Conservation (phyloP, 2,113 vertebrate genomes). For the Willisornis vidua region DNA sequence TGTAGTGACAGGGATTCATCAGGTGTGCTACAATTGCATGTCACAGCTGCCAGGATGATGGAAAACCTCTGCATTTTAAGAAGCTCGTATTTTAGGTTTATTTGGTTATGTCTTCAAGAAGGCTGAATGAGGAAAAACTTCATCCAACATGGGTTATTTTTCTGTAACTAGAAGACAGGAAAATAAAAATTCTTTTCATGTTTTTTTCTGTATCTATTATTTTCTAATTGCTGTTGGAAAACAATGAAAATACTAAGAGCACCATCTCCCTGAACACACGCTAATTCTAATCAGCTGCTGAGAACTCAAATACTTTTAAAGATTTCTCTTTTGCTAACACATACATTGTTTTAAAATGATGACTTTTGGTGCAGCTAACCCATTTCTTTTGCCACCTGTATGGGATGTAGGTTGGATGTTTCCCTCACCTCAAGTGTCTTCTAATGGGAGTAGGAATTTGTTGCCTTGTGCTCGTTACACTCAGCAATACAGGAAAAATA, state of each 20-base stretch:
- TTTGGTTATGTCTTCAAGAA: neutral
- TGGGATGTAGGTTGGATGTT: neutral
- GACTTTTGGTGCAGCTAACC: neutral
- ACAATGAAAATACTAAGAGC: neutral
- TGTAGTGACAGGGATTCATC: neutral
- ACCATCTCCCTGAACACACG: neutral
- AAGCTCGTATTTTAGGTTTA: neutral
- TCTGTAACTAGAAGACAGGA: neutral
- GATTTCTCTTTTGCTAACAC: neutral
- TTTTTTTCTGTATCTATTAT: neutral
- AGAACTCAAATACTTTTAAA: neutral
- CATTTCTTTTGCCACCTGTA: neutral
- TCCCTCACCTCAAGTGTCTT: neutral
- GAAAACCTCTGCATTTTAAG: neutral
- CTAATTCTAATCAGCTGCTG: neutral
- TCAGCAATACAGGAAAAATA: neutral
- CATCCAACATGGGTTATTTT: neutral
- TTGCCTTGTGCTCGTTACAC: neutral
- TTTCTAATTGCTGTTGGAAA: neutral
- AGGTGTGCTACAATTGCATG: rapidly evolving
- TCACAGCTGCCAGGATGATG: neutral
- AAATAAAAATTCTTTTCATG: no score
- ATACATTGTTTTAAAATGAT: neutral
- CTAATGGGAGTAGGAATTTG: neutral
- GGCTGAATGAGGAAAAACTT: neutral